phyloP scores from a whole-genome alignment of 2,888 invertebrate species.

The Diaperis boleti region DNA sequence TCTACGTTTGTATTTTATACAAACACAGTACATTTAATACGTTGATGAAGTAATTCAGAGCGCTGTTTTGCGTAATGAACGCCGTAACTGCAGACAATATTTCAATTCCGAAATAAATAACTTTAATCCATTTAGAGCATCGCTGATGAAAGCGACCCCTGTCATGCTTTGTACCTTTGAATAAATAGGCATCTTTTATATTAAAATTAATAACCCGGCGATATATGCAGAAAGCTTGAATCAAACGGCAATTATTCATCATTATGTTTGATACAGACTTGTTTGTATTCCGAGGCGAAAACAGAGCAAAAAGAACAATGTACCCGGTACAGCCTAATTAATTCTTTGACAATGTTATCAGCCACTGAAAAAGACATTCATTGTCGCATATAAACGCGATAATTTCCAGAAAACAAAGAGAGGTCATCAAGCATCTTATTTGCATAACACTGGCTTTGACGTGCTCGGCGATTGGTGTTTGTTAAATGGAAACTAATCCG shows the following conservation, averaged over 20 bases:
- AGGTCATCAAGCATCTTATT: constrained; percentile 33
- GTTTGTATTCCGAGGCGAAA: constrained; percentile 38
- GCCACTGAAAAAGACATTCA: constrained; percentile 17
- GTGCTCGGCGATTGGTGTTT: constrained; percentile 32
- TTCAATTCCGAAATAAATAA: constrained; percentile 37
- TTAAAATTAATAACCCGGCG: constrained; percentile 42
- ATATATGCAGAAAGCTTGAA: constrained; percentile 39
- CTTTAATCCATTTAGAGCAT: constrained; percentile 35
- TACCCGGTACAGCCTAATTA: constrained; percentile 34
- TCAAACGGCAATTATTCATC: constrained; percentile 45
- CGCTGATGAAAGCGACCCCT: constrained; percentile 38
- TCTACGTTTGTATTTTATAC: background rate
- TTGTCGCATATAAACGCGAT: constrained; percentile 15
- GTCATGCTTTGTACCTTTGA: constrained; percentile 41
- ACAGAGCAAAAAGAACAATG: constrained; percentile 37
- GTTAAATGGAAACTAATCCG: constrained; percentile 37
- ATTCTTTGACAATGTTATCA: constrained; percentile 39
- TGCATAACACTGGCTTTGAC: constrained; percentile 38
- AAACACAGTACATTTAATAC: constrained; percentile 13
- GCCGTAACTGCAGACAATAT: constrained; percentile 30
- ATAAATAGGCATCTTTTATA: constrained; percentile 42
- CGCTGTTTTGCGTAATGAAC: constrained; percentile 25
- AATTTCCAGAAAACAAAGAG: constrained; percentile 29
- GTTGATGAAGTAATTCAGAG: constrained; percentile 10
- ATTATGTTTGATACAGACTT: constrained; percentile 38